Percentiles rank a stretch among this genome's conserved stretches.
Evolutionary conservation across 2,797 vertebrate genomes (phyloP).

Genomic region (Pipistrellus nathusii): DNA sequence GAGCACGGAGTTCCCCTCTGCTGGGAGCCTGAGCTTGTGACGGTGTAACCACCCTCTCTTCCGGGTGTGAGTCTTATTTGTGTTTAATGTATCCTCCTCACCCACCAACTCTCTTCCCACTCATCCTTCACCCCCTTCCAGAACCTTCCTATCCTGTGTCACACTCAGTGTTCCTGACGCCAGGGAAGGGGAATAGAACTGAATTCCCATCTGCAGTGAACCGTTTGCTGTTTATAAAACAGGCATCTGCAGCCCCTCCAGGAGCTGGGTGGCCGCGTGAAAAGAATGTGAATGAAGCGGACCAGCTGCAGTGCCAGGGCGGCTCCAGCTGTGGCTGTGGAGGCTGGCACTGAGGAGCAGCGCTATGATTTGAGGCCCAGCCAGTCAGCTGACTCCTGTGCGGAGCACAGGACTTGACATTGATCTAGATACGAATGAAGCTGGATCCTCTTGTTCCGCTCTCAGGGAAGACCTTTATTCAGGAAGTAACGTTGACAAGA

Average conservation of each 20-base stretch:
- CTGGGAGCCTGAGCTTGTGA: neutral
- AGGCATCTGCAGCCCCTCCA: constrained; percentile 46
- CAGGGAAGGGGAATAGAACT: constrained; percentile 28
- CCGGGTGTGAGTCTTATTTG: neutral
- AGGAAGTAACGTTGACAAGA: constrained; percentile 37
- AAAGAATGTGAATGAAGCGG: constrained; percentile 76
- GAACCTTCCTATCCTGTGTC: neutral
- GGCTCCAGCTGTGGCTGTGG: constrained; percentile 75
- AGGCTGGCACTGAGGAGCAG: constrained; percentile 46
- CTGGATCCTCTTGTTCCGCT: constrained; percentile 28
- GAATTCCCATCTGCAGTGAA: constrained; percentile 41
- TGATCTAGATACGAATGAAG: constrained; percentile 51
- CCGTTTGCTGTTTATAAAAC: neutral
- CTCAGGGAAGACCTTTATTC: constrained; percentile 20
- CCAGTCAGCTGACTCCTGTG: constrained; percentile 62
- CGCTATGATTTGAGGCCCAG: neutral
- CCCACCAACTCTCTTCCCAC: neutral
- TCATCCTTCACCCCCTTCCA: neutral
- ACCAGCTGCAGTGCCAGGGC: constrained; percentile 77
- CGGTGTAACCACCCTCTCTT: neutral
- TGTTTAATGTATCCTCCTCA: constrained; percentile 15
- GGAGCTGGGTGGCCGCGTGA: neutral
- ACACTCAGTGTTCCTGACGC: constrained; percentile 19
- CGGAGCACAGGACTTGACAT: constrained; percentile 49
- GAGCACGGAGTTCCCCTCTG: neutral